Percentiles rank a stretch among this genome's conserved stretches.
phyloP scores from a whole-genome alignment of 2,113 vertebrate species.

The Dipodomys ordii region DNA sequence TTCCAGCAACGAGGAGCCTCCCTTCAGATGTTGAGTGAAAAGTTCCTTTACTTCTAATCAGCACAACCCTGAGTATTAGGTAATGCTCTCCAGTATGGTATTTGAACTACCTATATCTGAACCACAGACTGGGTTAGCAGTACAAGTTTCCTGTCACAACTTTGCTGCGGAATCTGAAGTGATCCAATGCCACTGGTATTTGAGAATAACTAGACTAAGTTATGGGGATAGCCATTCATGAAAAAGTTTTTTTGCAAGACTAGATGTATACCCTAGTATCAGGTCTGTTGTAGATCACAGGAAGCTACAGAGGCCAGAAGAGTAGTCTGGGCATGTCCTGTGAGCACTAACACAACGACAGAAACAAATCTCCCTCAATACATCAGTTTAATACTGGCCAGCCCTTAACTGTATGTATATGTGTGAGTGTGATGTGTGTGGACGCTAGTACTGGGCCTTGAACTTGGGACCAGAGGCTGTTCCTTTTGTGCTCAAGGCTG shows the following conservation, averaged over 20 bases:
- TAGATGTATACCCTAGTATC: background rate
- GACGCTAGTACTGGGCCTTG: too few relatives aligned
- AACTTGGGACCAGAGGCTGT: background rate
- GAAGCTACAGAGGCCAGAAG: background rate
- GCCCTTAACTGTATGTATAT: background rate
- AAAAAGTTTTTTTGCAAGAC: slow-evolving; percentile 13
- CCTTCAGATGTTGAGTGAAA: background rate
- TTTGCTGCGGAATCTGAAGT: background rate
- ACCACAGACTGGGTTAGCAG: background rate
- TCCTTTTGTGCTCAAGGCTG: background rate
- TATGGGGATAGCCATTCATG: background rate
- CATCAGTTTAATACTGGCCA: background rate
- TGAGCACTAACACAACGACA: background rate
- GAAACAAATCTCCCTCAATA: background rate
- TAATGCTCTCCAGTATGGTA: background rate
- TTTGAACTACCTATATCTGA: background rate
- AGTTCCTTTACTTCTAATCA: background rate
- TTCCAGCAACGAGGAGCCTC: background rate
- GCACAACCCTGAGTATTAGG: background rate
- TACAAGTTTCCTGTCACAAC: background rate
- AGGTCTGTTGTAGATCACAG: background rate
- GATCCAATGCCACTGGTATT: background rate
- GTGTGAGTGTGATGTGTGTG: too few relatives aligned
- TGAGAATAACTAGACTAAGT: background rate
- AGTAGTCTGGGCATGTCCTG: background rate